These are phyloP conservation scores for Aphrophora alni DNA, from an alignment of 2,888 invertebrate species.

Conservation along the genomic window DNA sequence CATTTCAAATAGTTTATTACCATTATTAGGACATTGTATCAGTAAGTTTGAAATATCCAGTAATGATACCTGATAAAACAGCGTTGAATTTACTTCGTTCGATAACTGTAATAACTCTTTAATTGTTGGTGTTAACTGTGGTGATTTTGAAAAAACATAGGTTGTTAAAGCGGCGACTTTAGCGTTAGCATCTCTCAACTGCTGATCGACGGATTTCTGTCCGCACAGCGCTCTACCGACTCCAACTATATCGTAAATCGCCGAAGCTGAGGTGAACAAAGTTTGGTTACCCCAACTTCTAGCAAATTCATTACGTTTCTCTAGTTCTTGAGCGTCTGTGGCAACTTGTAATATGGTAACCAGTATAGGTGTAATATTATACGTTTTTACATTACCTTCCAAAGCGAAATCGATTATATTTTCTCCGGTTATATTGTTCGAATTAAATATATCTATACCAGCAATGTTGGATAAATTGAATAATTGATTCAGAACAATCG, in stretches of 20 bases:
- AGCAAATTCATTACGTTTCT: background rate
- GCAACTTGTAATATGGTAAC: background rate
- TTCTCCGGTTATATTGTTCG: background rate
- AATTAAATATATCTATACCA: background rate
- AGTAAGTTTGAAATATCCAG: background rate
- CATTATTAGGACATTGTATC: background rate
- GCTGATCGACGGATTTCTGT: background rate
- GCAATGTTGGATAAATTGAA: background rate
- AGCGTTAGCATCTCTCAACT: background rate
- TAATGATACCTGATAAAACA: background rate
- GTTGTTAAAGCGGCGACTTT: background rate
- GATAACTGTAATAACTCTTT: background rate
- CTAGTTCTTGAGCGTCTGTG: background rate
- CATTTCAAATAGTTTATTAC: background rate
- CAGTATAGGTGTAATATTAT: background rate
- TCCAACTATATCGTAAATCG: background rate
- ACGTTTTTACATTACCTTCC: background rate
- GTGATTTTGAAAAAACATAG: background rate
- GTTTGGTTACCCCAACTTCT: background rate
- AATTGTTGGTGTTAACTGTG: background rate
- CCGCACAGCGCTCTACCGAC: background rate
- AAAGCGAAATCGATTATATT: background rate
- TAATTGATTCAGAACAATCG: background rate
- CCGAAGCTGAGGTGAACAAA: background rate
- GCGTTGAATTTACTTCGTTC: background rate